Conservation (phyloP, 2,888 invertebrate species). For the Microctonus aethiopoides region DNA sequence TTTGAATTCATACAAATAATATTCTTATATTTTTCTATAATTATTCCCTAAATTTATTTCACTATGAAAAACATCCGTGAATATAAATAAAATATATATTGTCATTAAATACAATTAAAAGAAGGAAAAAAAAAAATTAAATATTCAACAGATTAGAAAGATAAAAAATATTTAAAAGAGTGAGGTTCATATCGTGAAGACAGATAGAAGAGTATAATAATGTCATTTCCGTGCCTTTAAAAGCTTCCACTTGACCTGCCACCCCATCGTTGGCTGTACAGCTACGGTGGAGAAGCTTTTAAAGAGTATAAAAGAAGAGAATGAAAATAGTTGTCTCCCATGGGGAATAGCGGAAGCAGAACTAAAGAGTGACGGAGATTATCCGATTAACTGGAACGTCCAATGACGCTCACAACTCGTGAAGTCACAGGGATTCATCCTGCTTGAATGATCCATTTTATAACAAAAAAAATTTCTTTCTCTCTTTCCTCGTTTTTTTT, state of each 20-base stretch:
- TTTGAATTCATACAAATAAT: not conserved
- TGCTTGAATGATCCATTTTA: not conserved
- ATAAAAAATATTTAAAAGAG: not conserved
- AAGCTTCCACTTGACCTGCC: slow-evolving; percentile 22
- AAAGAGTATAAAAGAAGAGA: slow-evolving; percentile 16
- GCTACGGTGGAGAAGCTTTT: slow-evolving; percentile 12
- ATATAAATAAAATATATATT: too few species aligned
- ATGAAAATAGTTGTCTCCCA: slow-evolving; percentile 21
- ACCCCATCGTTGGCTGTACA: not conserved
- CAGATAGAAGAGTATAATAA: slow-evolving; percentile 2
- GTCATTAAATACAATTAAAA: not conserved
- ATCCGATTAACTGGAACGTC: slow-evolving; percentile 29
- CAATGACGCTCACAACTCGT: slow-evolving; percentile 16
- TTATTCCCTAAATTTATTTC: too few species aligned
- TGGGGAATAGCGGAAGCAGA: not conserved
- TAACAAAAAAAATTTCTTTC: not conserved
- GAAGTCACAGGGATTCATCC: slow-evolving; percentile 2
- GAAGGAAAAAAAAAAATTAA: not conserved
- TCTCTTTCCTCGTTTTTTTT: too few species aligned
- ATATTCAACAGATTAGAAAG: not conserved
- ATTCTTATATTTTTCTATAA: not conserved
- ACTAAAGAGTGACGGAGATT: slow-evolving; percentile 21
- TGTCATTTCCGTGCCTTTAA: slow-evolving; percentile 24
- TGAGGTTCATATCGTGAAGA: not conserved
- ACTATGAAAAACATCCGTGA: too few species aligned